Conservation (phyloP, 2,797 vertebrate genomes). For the Cryptoprocta ferox region DNA sequence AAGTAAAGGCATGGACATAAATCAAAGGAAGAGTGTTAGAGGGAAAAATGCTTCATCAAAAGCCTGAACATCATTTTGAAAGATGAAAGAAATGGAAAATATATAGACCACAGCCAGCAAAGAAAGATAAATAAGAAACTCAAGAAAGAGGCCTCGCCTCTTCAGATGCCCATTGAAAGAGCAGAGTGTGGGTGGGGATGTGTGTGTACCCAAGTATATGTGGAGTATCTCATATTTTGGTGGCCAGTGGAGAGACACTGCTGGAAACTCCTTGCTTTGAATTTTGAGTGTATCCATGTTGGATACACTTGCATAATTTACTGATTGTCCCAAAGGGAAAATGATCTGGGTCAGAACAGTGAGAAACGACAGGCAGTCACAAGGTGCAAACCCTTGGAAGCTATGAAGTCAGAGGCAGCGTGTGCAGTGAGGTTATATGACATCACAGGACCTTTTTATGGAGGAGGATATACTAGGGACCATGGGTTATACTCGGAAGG, state of each 20-base stretch:
- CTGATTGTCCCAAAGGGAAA: neutral
- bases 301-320: neutral
- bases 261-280: neutral
- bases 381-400: neutral
- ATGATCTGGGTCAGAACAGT: neutral
- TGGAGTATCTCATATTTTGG: neutral
- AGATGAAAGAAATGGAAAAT: slow-evolving; percentile 41
- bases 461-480: neutral
- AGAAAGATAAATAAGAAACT: neutral
- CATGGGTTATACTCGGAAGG: neutral
- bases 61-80: neutral
- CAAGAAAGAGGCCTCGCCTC: neutral
- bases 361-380: neutral
- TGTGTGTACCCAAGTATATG: rapidly evolving
- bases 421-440: neutral
- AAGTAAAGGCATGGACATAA: neutral
- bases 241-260: neutral
- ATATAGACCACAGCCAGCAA: neutral
- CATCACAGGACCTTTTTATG: too few relatives aligned
- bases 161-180: neutral
- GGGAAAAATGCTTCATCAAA: neutral
- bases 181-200: neutral
- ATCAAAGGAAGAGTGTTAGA: slow-evolving; percentile 40
- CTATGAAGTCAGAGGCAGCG: rapidly evolving
- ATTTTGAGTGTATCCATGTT: too few relatives aligned